Percentiles rank a stretch among this genome's conserved stretches.
Conservation (phyloP, 2,888 invertebrate genomes). For the Gymnocheta viridis region DNA sequence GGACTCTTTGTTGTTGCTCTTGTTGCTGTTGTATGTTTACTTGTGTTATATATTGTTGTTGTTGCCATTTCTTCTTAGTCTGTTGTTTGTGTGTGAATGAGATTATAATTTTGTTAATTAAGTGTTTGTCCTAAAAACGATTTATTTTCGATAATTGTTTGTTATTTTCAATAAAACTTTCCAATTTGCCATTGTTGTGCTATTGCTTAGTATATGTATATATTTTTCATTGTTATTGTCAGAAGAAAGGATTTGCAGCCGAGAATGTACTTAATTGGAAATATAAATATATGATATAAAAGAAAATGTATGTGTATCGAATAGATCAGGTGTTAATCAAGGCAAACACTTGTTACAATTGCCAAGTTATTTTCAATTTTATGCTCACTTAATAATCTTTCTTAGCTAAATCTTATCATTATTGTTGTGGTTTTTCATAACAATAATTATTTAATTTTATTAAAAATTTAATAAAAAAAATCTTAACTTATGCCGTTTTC, state of each 20-base stretch:
- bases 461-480: too few species aligned
- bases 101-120: constrained; percentile 53
- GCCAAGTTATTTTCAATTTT: constrained; percentile 57
- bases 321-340: constrained; percentile 63
- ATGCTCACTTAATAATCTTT: constrained; percentile 56
- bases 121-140: constrained; percentile 48
- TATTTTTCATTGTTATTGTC: neutral
- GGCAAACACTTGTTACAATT: constrained; percentile 59
- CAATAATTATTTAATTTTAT: neutral
- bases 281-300: neutral
- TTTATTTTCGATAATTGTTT: constrained; percentile 65
- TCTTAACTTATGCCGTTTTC: too few species aligned
- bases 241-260: neutral
- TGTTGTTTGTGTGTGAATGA: neutral
- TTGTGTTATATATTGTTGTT: neutral
- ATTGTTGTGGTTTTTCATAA: neutral
- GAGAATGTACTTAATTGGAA: too few species aligned
- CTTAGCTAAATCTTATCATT: constrained; percentile 8
- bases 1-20: constrained; percentile 1
- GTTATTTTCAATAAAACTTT: constrained; percentile 61
- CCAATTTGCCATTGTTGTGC: constrained; percentile 30
- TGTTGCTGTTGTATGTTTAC: constrained; percentile 10
- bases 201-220: neutral
- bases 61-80: neutral
- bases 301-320: neutral